phyloP scores from a whole-genome alignment of 1,140 invertebrate genomes.

The Aphelenchoides besseyi region DNA sequence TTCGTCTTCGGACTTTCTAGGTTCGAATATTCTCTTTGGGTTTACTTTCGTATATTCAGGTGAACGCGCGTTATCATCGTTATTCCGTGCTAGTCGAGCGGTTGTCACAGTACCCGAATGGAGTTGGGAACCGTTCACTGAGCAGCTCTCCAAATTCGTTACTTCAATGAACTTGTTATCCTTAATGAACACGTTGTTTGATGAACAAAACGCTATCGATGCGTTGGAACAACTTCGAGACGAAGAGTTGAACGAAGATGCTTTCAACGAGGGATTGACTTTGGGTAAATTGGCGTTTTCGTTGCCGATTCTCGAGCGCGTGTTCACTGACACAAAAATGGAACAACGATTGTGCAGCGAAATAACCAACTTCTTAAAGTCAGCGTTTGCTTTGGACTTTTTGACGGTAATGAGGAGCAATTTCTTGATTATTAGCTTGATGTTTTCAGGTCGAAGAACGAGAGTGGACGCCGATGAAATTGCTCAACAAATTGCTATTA shows the following conservation, averaged over 20 bases:
- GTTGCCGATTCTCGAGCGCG: conserved; percentile 33
- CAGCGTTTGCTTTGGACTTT: conserved; percentile 34
- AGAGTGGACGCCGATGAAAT: conserved; percentile 23
- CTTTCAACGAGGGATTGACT: conserved; percentile 33
- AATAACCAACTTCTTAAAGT: conserved; percentile 40
- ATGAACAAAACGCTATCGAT: conserved; percentile 12
- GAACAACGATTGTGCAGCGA: conserved; percentile 26
- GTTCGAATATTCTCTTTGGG: conserved; percentile 53
- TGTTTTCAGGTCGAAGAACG: conserved; percentile 32
- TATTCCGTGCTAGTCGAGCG: not conserved
- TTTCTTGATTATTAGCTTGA: not conserved
- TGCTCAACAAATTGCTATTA: conserved; percentile 30
- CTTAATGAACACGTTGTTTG: conserved; percentile 17
- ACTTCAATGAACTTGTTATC: not conserved
- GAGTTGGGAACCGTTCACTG: conserved; percentile 1
- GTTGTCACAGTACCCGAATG: not conserved
- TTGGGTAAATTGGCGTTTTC: conserved; percentile 41
- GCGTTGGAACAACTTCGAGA: conserved; percentile 18
- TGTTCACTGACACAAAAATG: conserved; percentile 34
- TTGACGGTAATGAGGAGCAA: conserved; percentile 27
- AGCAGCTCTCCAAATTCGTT: conserved; percentile 7
- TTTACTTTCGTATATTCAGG: conserved; percentile 62
- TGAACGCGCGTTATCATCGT: conserved; percentile 42
- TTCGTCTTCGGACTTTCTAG: conserved; percentile 54
- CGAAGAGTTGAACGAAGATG: conserved; percentile 29